Conservation (phyloP, 1,140 invertebrate genomes). For the Lepidotrigona ventralis region DNA sequence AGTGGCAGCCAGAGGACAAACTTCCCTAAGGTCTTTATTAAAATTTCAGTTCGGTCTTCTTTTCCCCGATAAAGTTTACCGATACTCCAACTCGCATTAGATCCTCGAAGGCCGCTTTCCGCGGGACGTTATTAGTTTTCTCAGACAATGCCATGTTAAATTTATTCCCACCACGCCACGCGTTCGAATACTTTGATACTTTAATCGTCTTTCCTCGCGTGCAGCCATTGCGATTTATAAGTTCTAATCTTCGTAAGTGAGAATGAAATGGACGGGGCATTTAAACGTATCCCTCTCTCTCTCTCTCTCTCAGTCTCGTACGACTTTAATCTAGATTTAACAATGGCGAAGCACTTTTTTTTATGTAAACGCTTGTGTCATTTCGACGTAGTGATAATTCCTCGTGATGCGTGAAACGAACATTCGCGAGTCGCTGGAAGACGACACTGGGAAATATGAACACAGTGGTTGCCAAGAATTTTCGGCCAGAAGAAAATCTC, state of each 20-base stretch:
- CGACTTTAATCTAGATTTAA: not conserved
- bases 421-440: no score
- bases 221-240: slow-evolving; percentile 29
- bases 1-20: not conserved
- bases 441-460: no score
- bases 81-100: slow-evolving; percentile 22
- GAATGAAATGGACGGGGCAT: not conserved
- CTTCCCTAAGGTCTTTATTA: slow-evolving; percentile 15
- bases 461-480: no score
- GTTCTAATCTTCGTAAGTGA: not conserved
- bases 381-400: no score
- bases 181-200: slow-evolving; percentile 25
- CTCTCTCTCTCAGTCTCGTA: not conserved
- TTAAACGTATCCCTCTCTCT: not conserved
- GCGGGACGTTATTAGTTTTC: slow-evolving; percentile 35
- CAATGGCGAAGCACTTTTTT: no score
- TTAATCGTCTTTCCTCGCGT: slow-evolving; percentile 37
- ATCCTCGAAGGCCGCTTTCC: not conserved
- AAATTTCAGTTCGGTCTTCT: slow-evolving; percentile 33
- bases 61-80: slow-evolving; percentile 26
- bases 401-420: no score
- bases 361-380: no score
- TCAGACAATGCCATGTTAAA: slow-evolving; percentile 24
- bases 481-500: no score
- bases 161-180: slow-evolving; percentile 13